Evolutionary conservation across 2,888 invertebrate species (phyloP).

Genomic region (Abrostola triplasia): DNA sequence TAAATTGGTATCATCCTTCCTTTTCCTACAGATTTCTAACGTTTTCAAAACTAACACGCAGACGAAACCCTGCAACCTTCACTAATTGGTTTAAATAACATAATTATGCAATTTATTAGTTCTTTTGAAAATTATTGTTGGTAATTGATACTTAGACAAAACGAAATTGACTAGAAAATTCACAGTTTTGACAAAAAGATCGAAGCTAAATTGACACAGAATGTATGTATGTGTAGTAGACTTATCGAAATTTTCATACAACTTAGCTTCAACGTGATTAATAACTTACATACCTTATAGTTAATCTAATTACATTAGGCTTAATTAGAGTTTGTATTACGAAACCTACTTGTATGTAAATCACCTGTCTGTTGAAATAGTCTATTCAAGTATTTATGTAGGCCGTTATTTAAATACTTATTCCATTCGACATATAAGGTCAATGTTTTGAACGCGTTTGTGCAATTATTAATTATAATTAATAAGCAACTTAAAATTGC

Average conservation of each 20-base stretch:
- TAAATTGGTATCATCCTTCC: no score
- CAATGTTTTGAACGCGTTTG: constrained; percentile 23
- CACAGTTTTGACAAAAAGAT: no score
- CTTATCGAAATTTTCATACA: background rate
- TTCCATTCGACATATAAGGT: constrained; percentile 27
- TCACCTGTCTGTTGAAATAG: constrained; percentile 26
- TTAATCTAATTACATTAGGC: constrained; percentile 3
- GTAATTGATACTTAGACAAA: no score
- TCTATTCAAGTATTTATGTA: constrained; percentile 22
- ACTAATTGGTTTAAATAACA: no score
- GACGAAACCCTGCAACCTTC: no score
- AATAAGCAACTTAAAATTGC: constrained; percentile 10
- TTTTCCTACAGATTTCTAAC: no score
- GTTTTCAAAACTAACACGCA: no score
- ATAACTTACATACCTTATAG: constrained; percentile 1
- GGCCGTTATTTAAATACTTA: constrained; percentile 24
- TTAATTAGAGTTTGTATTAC: constrained; percentile 17
- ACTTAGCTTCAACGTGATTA: background rate
- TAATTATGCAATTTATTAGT: no score
- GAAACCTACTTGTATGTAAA: constrained; percentile 40
- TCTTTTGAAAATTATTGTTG: no score
- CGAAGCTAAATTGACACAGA: no score
- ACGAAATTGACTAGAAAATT: no score
- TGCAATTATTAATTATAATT: constrained; percentile 20
- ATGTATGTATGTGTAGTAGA: no score